Evolutionary conservation across 2,888 invertebrate genomes (phyloP).

Genomic region (Lycocerus yunnanus): DNA sequence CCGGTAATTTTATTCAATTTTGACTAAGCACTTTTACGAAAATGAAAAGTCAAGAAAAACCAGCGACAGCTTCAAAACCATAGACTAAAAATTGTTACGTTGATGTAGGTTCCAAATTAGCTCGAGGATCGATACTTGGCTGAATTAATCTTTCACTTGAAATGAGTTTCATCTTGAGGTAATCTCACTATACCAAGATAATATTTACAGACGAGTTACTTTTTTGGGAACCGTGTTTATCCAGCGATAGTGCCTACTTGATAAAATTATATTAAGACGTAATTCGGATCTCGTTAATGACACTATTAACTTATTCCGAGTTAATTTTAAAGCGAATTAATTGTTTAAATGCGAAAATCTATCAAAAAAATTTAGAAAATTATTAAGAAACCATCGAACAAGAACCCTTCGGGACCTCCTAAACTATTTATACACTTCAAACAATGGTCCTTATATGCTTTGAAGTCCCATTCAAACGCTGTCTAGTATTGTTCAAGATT

Average conservation of each 20-base stretch:
- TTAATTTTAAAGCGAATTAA: background rate
- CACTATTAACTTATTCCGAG: background rate
- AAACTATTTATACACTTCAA: background rate
- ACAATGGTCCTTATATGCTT: background rate
- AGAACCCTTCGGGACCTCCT: background rate
- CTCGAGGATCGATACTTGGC: background rate
- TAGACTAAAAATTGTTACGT: background rate
- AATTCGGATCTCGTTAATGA: background rate
- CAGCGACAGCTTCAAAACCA: background rate
- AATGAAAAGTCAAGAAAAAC: background rate
- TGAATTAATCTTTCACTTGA: background rate
- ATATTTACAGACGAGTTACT: background rate
- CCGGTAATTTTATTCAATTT: background rate
- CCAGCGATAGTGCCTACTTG: background rate
- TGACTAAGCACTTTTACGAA: background rate
- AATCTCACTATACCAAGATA: background rate
- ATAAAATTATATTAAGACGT: background rate
- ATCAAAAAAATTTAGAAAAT: background rate
- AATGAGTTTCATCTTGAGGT: background rate
- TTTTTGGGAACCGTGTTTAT: background rate
- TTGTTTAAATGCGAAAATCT: background rate
- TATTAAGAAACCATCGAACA: background rate
- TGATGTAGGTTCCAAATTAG: background rate
- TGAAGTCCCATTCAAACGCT: background rate
- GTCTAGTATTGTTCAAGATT: background rate